Evolutionary conservation across 2,888 invertebrate genomes (phyloP).

Genomic region (Fragum sueziense): DNA sequence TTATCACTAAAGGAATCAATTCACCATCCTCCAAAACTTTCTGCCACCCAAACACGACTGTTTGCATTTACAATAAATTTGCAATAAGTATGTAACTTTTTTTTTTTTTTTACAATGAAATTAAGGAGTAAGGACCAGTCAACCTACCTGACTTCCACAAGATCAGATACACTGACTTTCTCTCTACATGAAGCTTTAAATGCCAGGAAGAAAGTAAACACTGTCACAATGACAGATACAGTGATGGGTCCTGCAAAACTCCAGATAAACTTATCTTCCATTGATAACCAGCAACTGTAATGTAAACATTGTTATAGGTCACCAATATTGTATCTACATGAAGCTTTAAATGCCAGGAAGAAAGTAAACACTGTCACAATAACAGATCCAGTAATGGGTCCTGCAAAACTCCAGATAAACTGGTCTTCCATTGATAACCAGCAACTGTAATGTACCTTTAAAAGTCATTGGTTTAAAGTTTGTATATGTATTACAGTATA

Average conservation of each 20-base stretch:
- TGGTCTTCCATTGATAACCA: conserved; percentile 97
- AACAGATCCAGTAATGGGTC: conserved; percentile 92
- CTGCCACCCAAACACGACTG: too few relatives aligned
- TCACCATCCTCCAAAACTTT: too few relatives aligned
- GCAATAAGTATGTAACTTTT: too few relatives aligned
- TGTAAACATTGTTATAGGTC: too few relatives aligned
- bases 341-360: conserved; percentile 93
- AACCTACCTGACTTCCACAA: conserved; percentile 90
- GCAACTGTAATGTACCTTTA: conserved; percentile 91
- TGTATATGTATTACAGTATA: too few relatives aligned
- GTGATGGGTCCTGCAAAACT: conserved; percentile 96
- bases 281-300: conserved; percentile 95
- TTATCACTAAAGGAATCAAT: too few relatives aligned
- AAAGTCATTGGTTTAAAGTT: too few relatives aligned
- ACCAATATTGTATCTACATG: conserved; percentile 86
- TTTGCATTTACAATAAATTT: too few relatives aligned
- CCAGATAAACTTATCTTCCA: conserved; percentile 97
- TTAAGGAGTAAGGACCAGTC: too few relatives aligned
- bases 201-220: conserved; percentile 91
- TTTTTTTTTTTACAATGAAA: too few relatives aligned
- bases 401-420: conserved; percentile 97
- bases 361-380: conserved; percentile 88
- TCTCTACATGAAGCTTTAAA: conserved; percentile 92
- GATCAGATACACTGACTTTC: conserved; percentile 86
- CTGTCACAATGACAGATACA: conserved; percentile 87